Conservation (phyloP, 2,113 vertebrate genomes). For the Gobiocypris rarus region DNA sequence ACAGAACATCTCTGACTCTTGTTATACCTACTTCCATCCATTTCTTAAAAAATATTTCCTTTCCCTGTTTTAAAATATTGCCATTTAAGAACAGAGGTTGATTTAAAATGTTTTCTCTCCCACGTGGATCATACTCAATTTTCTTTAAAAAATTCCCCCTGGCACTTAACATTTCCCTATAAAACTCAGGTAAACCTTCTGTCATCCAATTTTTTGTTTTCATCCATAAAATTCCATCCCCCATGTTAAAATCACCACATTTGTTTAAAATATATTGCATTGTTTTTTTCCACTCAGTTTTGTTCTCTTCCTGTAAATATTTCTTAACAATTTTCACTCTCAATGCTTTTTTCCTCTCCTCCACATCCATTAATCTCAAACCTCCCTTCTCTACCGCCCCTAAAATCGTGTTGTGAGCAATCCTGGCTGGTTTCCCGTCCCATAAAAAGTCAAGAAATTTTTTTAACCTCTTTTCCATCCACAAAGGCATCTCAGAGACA, state of each 20-base stretch:
- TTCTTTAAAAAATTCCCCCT: too few species aligned
- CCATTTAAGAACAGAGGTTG: not conserved
- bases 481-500: too few species aligned
- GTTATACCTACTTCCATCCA: too few species aligned
- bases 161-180: not conserved
- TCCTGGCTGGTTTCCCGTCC: too few species aligned
- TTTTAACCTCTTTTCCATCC: too few species aligned
- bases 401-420: too few species aligned
- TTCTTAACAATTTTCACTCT: not conserved
- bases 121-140: not conserved
- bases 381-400: too few species aligned
- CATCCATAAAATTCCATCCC: not conserved
- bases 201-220: not conserved
- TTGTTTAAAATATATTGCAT: not conserved
- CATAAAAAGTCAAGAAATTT: too few species aligned
- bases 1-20: too few species aligned
- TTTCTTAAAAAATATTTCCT: not conserved
- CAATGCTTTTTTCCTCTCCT: too few species aligned
- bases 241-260: not conserved
- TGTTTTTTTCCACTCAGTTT: not conserved
- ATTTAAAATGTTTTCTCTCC: not conserved
- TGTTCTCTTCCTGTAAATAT: not conserved
- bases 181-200: not conserved
- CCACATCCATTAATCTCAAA: too few species aligned
- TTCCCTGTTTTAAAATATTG: not conserved